Evolutionary conservation across 2,888 invertebrate species (phyloP), one percentile per base, ranked within the genome.

Genomic region (Laspeyria flexula): DNA sequence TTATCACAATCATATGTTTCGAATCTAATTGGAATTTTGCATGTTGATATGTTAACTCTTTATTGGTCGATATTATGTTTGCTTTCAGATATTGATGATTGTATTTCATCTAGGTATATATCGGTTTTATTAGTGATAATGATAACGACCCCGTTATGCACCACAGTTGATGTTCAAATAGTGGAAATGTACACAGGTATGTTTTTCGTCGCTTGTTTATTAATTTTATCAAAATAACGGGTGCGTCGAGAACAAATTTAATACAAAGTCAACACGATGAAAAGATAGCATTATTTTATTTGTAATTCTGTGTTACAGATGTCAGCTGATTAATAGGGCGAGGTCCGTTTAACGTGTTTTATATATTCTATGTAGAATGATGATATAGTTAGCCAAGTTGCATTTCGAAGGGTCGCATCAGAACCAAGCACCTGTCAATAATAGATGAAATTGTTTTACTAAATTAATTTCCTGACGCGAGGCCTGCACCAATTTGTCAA

Each of bases 11-110:
- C 86, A 81, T 90, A 79, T 85, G 89, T 90, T 88, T 82, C 77
- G 88, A 90, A 89, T 92, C 89, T 92, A 92, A 92, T 91, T 91
- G 90, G 90, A 88, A 90, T 90, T 91, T 91, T 79, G 88, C 91
- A 90, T 91, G 89, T 89, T 86, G 86, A 90, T 91, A 89, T 89
- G 86, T 81, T 84, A 76, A 89, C 87, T 90, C 86, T 87, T 87
- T 88, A 90, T 89, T 89, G 82, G 84, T 85, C 85, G 90, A 86
- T 91, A 90, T 91, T 90, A 81, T 91, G 90, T 91, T 90, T 90
- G 81, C 86, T 86, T 86, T 86, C 64, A 63, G 90, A 91, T 91
- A 91, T 85, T 88, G 78, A 84, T 85, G 84, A 84, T 84, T 86
- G 85, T 88, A 83, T 83, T 88, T 83, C 82, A 83, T n/a, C n/a